Base-by-base conservation (phyloP, 2,797 vertebrate species). In the Darevskia nairensis region DNA sequence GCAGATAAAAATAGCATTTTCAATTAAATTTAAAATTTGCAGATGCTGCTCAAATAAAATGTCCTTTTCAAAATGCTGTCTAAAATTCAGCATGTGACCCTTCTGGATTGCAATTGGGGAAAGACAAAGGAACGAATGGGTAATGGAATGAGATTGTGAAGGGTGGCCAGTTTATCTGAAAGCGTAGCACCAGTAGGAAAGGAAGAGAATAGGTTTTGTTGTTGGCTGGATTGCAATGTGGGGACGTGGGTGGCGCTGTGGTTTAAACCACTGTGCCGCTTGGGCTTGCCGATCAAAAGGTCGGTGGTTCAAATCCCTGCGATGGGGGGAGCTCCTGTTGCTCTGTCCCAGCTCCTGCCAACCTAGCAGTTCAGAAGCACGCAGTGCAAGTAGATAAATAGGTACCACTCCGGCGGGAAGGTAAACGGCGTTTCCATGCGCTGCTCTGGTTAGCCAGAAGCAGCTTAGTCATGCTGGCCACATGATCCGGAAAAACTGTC, bases 1-100 rank as follows among this genome's bases (percentile, higher is more conserved):
- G 68, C 79, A 84, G 75, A 87, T 88, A 80, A 10, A 90, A 88
- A 87, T 88, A 79, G 32, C 72, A 35, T 46, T 79, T 50, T 10
- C 61, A 68, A 79, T 86, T 79, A 86, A 35, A 79, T 79, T 69
- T 55, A 50, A 69, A 86, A 35, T 27, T 35, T 29, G 66, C 23
- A 46, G 17, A 46, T 90, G 44, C 46, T 68, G 71, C 41, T 78
- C 2, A 41, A 68, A 41, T 35, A 69, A 0, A 87, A 41, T 4
- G 44, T 61, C 72, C 41, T 82, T 50, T 21, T 76, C 35, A 55
- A 77, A 88, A 68, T 21, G 46, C 50, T 55, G 17, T 59, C 59
- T 55, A 59, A 29, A 55, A 23, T 84, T 44, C 46, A 74, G 32
- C 11, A 4, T 23, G 9, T 61, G n/a, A 8, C 2, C 21, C 61